phyloP scores from a whole-genome alignment of 2,113 vertebrate genomes.

The Peromyscus leucopus region DNA sequence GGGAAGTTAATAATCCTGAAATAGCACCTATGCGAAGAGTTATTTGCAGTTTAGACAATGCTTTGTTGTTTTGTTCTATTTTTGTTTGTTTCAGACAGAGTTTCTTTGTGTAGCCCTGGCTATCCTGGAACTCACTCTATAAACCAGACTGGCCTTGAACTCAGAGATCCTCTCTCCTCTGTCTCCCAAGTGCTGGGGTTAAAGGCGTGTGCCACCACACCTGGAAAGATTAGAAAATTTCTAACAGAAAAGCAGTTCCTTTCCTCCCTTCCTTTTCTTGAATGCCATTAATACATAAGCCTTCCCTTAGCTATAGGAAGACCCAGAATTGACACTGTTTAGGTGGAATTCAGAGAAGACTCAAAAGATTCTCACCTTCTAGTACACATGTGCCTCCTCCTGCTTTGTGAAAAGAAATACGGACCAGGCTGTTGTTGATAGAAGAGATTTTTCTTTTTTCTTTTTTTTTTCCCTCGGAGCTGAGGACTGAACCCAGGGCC shows the following conservation, averaged over 20 bases:
- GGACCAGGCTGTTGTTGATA: neutral
- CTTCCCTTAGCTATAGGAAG: neutral
- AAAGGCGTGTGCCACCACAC: neutral
- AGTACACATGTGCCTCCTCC: neutral
- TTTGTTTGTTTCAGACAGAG: neutral
- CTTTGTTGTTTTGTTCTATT: neutral
- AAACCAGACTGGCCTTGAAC: neutral
- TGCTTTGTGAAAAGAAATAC: neutral
- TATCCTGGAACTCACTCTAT: neutral
- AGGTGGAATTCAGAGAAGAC: neutral
- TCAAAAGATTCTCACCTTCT: rapidly evolving
- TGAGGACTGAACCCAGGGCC: no score
- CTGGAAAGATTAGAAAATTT: neutral
- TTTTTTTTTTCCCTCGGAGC: no score
- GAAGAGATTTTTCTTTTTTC: neutral
- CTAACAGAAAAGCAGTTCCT: no score
- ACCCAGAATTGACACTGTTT: neutral
- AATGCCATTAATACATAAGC: neutral
- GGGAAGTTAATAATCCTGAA: neutral
- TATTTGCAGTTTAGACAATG: neutral
- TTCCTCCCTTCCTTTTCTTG: neutral
- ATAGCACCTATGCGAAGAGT: neutral
- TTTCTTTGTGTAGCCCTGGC: neutral
- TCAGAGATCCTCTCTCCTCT: neutral
- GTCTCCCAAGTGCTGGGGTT: neutral